phyloP scores from a whole-genome alignment of 2,797 vertebrate species.

The Pygocentrus nattereri region DNA sequence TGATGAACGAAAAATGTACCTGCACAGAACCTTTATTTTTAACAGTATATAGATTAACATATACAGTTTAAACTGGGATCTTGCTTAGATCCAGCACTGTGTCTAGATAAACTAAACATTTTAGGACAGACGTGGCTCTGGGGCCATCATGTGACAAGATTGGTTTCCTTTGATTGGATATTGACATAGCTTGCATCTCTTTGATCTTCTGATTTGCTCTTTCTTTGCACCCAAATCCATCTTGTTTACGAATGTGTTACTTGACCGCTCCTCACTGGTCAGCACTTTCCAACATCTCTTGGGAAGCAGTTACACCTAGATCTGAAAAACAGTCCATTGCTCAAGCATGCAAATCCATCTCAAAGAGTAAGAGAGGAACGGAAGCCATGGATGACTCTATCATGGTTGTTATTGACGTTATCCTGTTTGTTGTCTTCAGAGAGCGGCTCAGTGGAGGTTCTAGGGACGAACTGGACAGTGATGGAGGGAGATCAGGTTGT shows the following conservation, averaged over 20 bases:
- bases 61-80: background rate
- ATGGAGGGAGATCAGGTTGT: constrained; percentile 61
- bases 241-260: constrained; percentile 1
- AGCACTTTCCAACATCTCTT: background rate
- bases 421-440: constrained; percentile 61
- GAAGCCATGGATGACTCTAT: background rate
- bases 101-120: background rate
- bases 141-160: background rate
- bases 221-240: background rate
- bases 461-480: constrained; percentile 60
- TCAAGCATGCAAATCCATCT: background rate
- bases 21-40: too few relatives aligned
- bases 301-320: constrained; percentile 7
- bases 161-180: constrained; percentile 46
- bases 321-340: background rate
- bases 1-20: too few relatives aligned
- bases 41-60: background rate
- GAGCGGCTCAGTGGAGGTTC: constrained; percentile 68
- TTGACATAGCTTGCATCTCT: constrained; percentile 38
- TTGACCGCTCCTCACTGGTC: background rate
- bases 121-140: background rate
- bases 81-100: background rate
- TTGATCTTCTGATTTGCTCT: background rate
- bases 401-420: background rate
- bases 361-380: background rate